Conservation (phyloP, 2,797 vertebrate species). For the Vireo griseus region DNA sequence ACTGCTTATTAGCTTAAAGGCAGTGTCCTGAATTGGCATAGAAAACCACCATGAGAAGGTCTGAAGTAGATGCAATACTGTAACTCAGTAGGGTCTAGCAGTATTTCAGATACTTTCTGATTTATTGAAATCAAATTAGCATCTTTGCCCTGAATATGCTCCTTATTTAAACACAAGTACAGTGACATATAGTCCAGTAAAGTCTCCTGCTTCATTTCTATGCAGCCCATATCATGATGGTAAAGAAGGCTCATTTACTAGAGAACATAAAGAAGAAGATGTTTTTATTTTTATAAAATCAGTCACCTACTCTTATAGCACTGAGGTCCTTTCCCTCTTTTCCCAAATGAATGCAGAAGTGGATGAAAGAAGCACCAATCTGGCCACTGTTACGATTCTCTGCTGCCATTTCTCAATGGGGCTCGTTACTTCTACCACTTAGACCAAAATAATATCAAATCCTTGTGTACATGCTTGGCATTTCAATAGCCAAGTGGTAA, state of each 20-base stretch:
- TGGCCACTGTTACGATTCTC: not conserved
- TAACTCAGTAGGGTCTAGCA: not conserved
- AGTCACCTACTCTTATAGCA: not conserved
- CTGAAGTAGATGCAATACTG: not conserved
- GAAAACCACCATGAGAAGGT: not conserved
- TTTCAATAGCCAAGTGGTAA: not conserved
- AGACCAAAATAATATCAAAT: not conserved
- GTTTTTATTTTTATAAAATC: not conserved
- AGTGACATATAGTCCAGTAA: not conserved
- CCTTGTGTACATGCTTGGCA: rapidly evolving
- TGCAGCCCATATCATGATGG: not conserved
- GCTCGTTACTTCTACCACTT: not conserved
- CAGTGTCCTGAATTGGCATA: not conserved
- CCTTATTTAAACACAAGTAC: not conserved
- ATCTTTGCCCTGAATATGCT: not conserved
- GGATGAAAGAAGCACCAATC: not conserved
- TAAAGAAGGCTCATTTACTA: not conserved
- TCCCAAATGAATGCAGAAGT: not conserved
- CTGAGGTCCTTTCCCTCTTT: not conserved
- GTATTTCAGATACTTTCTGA: not conserved
- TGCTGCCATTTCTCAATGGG: not conserved
- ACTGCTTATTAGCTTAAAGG: conserved; percentile 22
- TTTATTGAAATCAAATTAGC: not conserved
- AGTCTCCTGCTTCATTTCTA: not conserved
- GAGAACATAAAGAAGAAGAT: not conserved